Evolutionary conservation across 92 coral and sea anemone species (phyloP).

Genomic region (Actinernus sp.): DNA sequence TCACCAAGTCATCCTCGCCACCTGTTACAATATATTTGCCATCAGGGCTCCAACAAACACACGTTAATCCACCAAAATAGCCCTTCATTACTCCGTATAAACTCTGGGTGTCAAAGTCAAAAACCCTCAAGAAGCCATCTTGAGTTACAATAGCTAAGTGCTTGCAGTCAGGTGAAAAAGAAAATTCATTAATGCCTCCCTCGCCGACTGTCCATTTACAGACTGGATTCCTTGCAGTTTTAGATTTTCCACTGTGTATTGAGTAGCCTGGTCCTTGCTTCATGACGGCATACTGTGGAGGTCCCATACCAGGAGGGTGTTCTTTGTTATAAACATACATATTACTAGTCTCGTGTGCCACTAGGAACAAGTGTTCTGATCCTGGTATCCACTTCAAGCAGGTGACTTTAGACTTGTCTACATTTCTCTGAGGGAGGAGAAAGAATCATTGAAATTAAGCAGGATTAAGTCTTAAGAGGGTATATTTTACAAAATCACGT

Average conservation of each 20-base stretch:
- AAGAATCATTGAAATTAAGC: neutral
- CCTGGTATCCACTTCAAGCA: constrained; percentile 99
- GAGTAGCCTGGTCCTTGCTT: constrained; percentile 98
- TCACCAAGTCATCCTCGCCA: constrained; percentile 96
- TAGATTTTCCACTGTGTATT: constrained; percentile 85
- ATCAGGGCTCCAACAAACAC: constrained; percentile 99
- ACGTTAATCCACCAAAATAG: constrained; percentile 94
- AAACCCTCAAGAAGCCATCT: constrained; percentile 95
- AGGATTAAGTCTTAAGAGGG: too few species aligned
- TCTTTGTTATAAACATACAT: constrained; percentile 99
- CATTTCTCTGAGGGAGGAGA: constrained; percentile 77
- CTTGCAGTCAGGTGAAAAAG: constrained; percentile 99
- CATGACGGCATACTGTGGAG: constrained; percentile 88
- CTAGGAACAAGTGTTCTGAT: constrained; percentile 94
- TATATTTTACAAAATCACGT: too few species aligned
- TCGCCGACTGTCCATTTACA: constrained; percentile 98
- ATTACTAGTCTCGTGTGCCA: constrained; percentile 93
- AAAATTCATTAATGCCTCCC: constrained; percentile 90
- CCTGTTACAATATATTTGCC: constrained; percentile 97
- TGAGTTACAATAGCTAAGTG: constrained; percentile 94
- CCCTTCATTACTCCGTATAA: constrained; percentile 97
- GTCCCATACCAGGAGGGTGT: constrained; percentile 84
- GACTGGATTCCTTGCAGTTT: constrained; percentile 92
- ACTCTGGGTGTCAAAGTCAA: constrained; percentile 96
- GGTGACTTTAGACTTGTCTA: constrained; percentile 91